A percentile compares a stretch with the other conserved stretches of the same genome.
Conservation (phyloP, 2,797 vertebrate genomes). For the Florisuga fusca region DNA sequence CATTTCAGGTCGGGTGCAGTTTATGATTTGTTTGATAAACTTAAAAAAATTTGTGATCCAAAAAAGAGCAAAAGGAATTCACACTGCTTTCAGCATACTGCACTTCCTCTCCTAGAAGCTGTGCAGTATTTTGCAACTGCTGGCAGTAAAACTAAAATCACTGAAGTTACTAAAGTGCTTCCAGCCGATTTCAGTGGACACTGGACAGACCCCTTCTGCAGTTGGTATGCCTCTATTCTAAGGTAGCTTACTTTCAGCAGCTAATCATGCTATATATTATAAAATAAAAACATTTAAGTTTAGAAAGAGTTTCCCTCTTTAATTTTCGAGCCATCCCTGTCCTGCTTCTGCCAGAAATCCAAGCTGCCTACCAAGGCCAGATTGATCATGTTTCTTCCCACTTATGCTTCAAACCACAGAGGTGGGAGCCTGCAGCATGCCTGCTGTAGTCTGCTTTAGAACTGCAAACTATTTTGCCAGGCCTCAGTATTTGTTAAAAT, state of each 20-base stretch:
- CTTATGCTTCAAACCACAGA: neutral
- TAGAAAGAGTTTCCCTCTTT: neutral
- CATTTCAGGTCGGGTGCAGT: neutral
- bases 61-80: conserved; percentile 43
- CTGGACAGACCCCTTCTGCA: neutral
- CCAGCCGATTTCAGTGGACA: neutral
- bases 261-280: neutral
- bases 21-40: conserved; percentile 11
- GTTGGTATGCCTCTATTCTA: neutral
- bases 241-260: neutral
- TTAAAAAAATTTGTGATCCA: conserved; percentile 31
- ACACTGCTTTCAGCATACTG: neutral
- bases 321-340: neutral
- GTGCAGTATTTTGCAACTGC: neutral
- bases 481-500: neutral
- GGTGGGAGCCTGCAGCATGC: neutral
- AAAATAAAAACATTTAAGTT: neutral
- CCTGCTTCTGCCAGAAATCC: neutral
- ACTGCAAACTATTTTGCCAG: neutral
- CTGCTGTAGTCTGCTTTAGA: neutral
- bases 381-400: neutral
- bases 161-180: neutral
- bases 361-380: neutral
- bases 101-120: neutral
- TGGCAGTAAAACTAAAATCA: neutral